A percentile compares a stretch with the other conserved stretches of the same genome.
Evolutionary conservation across 2,888 invertebrate species (phyloP).

Genomic region (Pheosia tremula): DNA sequence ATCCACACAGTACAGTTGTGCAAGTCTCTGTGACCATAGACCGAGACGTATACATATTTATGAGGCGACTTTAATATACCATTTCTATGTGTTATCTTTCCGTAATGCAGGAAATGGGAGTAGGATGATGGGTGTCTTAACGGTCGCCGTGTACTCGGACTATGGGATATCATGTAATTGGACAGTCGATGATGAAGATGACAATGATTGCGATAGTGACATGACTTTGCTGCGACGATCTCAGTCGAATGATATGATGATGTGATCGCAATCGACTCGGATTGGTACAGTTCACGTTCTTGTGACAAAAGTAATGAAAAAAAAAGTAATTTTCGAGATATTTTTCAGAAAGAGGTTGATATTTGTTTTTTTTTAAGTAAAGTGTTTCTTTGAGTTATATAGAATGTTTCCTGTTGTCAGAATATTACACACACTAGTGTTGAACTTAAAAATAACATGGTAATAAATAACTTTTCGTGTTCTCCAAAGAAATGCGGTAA

Average conservation of each 20-base stretch:
- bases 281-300: background rate
- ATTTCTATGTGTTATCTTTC: conserved; percentile 83
- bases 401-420: too few relatives aligned
- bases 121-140: conserved; percentile 75
- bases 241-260: background rate
- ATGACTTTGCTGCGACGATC: background rate
- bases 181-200: background rate
- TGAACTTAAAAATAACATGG: too few relatives aligned
- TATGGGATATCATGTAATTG: conserved; percentile 31
- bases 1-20: conserved; percentile 75
- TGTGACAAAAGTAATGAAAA: too few relatives aligned
- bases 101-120: conserved; percentile 79
- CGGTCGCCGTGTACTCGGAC: conserved; percentile 66
- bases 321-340: too few relatives aligned
- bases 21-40: conserved; percentile 79
- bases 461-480: too few relatives aligned
- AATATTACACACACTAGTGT: too few relatives aligned
- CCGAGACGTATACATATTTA: conserved; percentile 83
- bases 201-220: conserved; percentile 9
- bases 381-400: too few relatives aligned
- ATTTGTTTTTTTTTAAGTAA: too few relatives aligned
- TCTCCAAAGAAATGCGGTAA: too few relatives aligned
- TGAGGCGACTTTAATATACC: conserved; percentile 82
- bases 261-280: too few relatives aligned
- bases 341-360: too few relatives aligned